Percentiles rank a stretch among this genome's conserved stretches.
These are phyloP conservation scores for Aleiodes alternator DNA, from an alignment of 2,888 invertebrate species.

Conservation along the genomic window DNA sequence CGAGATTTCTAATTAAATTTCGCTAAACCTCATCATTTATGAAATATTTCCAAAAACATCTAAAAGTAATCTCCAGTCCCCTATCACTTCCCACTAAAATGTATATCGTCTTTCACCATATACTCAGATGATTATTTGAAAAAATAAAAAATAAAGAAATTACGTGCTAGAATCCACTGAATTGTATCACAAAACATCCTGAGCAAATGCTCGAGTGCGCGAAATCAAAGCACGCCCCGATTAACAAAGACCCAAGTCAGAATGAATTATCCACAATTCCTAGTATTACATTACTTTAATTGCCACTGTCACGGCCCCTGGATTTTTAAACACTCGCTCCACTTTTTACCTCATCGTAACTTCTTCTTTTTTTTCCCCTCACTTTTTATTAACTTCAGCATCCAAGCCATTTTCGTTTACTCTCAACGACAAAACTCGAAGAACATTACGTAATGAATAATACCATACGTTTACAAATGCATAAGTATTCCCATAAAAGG, in stretches of 20 bases:
- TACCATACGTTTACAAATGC: slow-evolving; percentile 17
- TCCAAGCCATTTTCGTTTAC: slow-evolving; percentile 18
- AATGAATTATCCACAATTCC: slow-evolving; percentile 34
- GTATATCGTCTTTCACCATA: neutral
- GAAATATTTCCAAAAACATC: too few relatives aligned
- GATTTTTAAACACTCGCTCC: slow-evolving; percentile 21
- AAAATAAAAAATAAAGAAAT: neutral
- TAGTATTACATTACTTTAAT: slow-evolving; percentile 28
- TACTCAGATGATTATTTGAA: neutral
- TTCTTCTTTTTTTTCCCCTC: neutral
- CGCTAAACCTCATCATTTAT: too few relatives aligned
- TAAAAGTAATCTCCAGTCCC: too few relatives aligned
- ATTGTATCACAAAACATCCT: slow-evolving; percentile 29
- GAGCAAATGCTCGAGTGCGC: slow-evolving; percentile 24
- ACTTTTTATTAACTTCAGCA: slow-evolving; percentile 8
- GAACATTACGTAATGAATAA: slow-evolving; percentile 22
- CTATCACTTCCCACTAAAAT: slow-evolving; percentile 8
- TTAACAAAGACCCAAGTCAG: slow-evolving; percentile 14
- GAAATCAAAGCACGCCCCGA: slow-evolving; percentile 34
- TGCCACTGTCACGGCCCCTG: slow-evolving; percentile 28
- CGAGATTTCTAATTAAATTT: too few relatives aligned
- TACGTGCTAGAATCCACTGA: slow-evolving; percentile 29
- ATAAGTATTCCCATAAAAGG: slow-evolving; percentile 31
- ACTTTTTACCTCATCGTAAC: slow-evolving; percentile 10
- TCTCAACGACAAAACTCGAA: neutral